Conservation (phyloP, 2,797 vertebrate genomes). For the Lepidocolaptes lacrymiger region DNA sequence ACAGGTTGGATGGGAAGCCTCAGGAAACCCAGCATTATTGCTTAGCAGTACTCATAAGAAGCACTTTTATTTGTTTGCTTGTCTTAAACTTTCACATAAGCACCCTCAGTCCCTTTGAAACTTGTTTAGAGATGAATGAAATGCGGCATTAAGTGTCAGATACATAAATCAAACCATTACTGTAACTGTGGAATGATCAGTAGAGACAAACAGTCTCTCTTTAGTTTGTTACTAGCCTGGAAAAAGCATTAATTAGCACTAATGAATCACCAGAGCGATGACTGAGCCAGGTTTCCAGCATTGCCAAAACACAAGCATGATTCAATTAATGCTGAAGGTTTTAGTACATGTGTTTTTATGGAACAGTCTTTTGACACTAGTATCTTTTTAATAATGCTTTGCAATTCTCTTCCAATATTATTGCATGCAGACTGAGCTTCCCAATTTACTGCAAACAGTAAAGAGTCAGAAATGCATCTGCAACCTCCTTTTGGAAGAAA, state of each 20-base stretch:
- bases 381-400: slow-evolving; percentile 48
- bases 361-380: slow-evolving; percentile 60
- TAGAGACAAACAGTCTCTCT: slow-evolving; percentile 64
- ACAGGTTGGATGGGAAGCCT: not conserved
- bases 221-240: slow-evolving; percentile 65
- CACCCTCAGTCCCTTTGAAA: slow-evolving; percentile 26
- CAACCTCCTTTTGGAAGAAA: slow-evolving; percentile 46
- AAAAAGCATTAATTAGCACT: slow-evolving; percentile 79
- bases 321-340: slow-evolving; percentile 73
- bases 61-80: not conserved
- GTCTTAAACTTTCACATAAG: not conserved
- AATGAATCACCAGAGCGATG: slow-evolving; percentile 73
- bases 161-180: slow-evolving; percentile 68
- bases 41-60: not conserved
- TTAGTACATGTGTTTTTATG: slow-evolving; percentile 64
- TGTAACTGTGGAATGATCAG: slow-evolving; percentile 74
- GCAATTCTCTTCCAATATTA: slow-evolving; percentile 50
- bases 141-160: slow-evolving; percentile 38
- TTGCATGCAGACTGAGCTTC: slow-evolving; percentile 54
- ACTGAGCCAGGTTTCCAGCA: slow-evolving; percentile 56
- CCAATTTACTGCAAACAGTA: slow-evolving; percentile 40
- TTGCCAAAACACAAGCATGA: slow-evolving; percentile 70
- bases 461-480: slow-evolving; percentile 49
- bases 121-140: slow-evolving; percentile 54
- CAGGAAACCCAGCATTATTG: not conserved